Conservation (phyloP, 2,113 vertebrate species). For the Typhlomys cinereus region DNA sequence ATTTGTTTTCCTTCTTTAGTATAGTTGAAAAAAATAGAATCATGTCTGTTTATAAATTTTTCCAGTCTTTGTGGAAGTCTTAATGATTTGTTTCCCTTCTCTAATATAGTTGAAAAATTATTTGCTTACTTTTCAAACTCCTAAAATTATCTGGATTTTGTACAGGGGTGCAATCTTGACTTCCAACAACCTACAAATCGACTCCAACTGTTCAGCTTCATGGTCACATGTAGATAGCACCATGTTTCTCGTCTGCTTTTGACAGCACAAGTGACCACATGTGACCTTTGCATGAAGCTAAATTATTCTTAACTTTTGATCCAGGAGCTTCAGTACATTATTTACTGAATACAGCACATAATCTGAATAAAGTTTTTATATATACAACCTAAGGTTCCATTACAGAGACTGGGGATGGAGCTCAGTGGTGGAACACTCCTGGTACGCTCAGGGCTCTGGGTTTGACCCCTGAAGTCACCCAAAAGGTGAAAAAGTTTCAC, state of each 20-base stretch:
- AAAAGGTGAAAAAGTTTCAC: not conserved
- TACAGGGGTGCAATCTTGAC: not conserved
- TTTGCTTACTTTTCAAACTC: not conserved
- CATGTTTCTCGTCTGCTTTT: not conserved
- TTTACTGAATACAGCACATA: not conserved
- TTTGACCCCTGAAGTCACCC: not conserved
- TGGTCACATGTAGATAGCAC: too few species aligned
- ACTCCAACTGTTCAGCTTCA: not conserved
- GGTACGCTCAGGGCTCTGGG: not conserved
- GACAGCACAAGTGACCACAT: not conserved
- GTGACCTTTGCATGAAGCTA: not conserved
- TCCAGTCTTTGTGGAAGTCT: not conserved
- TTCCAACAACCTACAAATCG: not conserved
- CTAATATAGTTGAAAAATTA: not conserved
- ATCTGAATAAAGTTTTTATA: not conserved
- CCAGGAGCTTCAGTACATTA: not conserved
- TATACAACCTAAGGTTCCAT: not conserved
- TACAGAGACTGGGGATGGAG: too few species aligned
- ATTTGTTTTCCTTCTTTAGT: not conserved
- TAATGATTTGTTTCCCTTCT: not conserved
- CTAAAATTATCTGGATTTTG: slow-evolving; percentile 2
- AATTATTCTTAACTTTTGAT: not conserved
- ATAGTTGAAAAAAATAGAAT: not conserved
- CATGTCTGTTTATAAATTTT: slow-evolving; percentile 15
- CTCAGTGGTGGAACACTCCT: not conserved